Percentiles rank a stretch among this genome's conserved stretches.
These are phyloP conservation scores for Tetramorium alpestre DNA, from an alignment of 1,140 invertebrate genomes.

Conservation along the genomic window DNA sequence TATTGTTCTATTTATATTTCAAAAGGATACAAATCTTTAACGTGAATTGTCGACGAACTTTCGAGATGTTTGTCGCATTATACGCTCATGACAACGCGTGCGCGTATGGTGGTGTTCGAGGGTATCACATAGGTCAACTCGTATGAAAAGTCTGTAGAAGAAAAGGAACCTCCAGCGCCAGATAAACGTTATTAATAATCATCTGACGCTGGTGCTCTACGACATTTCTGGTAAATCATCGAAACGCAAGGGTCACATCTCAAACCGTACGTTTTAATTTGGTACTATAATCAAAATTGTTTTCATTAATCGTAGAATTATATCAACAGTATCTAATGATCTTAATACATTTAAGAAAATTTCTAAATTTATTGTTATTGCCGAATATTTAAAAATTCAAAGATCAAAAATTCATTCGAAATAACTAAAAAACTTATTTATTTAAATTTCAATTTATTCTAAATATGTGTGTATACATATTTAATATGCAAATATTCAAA, in stretches of 20 bases:
- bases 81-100: background rate
- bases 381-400: background rate
- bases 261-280: background rate
- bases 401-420: background rate
- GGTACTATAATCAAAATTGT: background rate
- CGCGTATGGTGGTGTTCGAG: constrained; percentile 59
- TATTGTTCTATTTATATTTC: background rate
- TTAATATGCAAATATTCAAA: background rate
- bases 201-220: constrained; percentile 38
- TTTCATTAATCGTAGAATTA: background rate
- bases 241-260: background rate
- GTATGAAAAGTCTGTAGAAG: constrained; percentile 57
- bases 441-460: background rate
- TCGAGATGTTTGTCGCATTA: background rate
- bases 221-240: background rate
- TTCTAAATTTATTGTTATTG: background rate
- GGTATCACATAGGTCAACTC: constrained; percentile 71
- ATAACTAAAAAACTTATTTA: background rate
- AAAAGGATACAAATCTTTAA: background rate
- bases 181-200: constrained; percentile 74
- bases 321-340: background rate
- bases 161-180: constrained; percentile 59
- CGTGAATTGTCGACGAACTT: constrained; percentile 12
- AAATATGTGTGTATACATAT: background rate
- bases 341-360: background rate